These are phyloP conservation scores for Australoheros scitulus DNA, from an alignment of 2,113 vertebrate genomes.

Conservation along the genomic window DNA sequence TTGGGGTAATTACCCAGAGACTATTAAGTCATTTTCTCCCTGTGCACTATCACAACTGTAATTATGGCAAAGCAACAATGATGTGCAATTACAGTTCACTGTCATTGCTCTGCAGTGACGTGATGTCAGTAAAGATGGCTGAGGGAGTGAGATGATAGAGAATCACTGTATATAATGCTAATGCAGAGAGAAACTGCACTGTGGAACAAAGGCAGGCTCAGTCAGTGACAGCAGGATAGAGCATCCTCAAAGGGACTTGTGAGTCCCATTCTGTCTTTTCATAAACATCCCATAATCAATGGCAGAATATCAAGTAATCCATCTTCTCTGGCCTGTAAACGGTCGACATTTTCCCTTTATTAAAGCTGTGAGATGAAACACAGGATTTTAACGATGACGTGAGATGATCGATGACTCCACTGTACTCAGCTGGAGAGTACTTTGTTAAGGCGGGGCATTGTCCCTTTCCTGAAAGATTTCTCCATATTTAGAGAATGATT, in stretches of 20 bases:
- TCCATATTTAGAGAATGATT: constrained; percentile 51
- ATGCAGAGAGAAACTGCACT: neutral
- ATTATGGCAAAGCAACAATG: constrained; percentile 71
- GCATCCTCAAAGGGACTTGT: constrained; percentile 1
- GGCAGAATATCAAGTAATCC: constrained; percentile 67
- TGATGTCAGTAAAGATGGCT: constrained; percentile 29
- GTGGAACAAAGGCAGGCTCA: constrained; percentile 4
- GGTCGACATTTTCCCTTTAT: constrained; percentile 72
- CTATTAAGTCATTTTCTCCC: constrained; percentile 66
- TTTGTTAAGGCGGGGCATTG: constrained; percentile 50
- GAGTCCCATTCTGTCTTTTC: constrained; percentile 20
- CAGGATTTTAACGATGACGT: constrained; percentile 63
- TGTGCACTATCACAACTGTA: constrained; percentile 66
- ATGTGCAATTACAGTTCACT: constrained; percentile 56
- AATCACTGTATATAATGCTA: constrained; percentile 5
- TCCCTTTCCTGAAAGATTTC: constrained; percentile 43
- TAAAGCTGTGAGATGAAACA: constrained; percentile 62
- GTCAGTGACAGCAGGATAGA: neutral
- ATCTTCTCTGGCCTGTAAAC: constrained; percentile 64
- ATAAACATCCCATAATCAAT: constrained; percentile 72
- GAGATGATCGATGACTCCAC: constrained; percentile 67
- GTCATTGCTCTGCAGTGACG: constrained; percentile 21
- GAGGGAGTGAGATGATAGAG: constrained; percentile 21
- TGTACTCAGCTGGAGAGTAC: constrained; percentile 47
- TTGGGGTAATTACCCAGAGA: constrained; percentile 71